Evolutionary conservation across 2,113 vertebrate species (phyloP).

Genomic region (Silurus asotus): DNA sequence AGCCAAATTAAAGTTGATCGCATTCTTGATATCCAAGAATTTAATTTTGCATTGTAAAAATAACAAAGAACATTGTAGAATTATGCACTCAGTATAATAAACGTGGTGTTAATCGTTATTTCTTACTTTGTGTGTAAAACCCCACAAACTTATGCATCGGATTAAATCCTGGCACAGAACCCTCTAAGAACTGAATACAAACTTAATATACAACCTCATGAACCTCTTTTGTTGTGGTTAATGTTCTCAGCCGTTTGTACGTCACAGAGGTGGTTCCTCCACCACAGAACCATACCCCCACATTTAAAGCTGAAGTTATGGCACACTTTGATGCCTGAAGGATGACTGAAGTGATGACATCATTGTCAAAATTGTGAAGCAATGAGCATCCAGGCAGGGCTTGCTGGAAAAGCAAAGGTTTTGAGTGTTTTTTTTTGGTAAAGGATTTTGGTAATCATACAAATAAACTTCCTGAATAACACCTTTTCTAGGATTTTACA

Average conservation of each 20-base stretch:
- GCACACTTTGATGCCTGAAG: slow-evolving; percentile 6
- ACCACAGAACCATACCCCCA: slow-evolving; percentile 20
- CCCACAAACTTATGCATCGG: slow-evolving; percentile 22
- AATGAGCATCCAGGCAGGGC: no score
- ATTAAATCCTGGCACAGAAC: slow-evolving; percentile 37
- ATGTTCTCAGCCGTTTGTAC: background rate
- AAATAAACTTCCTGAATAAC: background rate
- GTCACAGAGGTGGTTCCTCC: slow-evolving; percentile 27
- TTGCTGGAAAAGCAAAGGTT: background rate
- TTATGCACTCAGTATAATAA: background rate
- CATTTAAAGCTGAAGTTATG: background rate
- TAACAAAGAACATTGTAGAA: background rate
- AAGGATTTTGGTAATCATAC: background rate
- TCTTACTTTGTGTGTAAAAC: background rate
- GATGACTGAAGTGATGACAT: background rate
- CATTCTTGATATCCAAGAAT: background rate
- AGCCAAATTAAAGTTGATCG: background rate
- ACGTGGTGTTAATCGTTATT: background rate
- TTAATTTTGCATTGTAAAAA: background rate
- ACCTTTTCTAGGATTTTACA: background rate
- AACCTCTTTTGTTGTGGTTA: slow-evolving; percentile 42
- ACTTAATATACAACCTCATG: slow-evolving; percentile 1
- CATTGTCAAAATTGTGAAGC: background rate
- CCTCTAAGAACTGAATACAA: slow-evolving; percentile 28
- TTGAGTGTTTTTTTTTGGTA: background rate